Base-by-base conservation (phyloP, 2,797 vertebrate genomes). In the Fistularia tabacaria region DNA sequence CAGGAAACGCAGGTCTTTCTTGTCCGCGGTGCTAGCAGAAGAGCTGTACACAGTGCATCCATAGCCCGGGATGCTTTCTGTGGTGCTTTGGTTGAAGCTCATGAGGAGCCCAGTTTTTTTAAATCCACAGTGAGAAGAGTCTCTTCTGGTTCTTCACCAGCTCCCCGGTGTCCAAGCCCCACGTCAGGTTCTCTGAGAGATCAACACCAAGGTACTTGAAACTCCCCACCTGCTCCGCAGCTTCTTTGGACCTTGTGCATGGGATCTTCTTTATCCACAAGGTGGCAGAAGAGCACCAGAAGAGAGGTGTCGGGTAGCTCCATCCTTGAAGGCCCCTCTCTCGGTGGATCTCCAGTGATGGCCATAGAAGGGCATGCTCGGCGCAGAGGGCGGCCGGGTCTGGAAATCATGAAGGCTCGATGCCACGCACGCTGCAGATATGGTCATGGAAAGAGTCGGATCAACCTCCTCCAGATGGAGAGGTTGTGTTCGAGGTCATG, bases 351-450 rank as follows among this genome's bases (percentile, higher is more conserved):
- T 64, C 40, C 45, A 39, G 10, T 50, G 10, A 74, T 78, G 46
- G 36, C 79, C 82, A 71, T 78, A 83, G 61, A 83, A 72, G 81
- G 79, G 45, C 63, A 79, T 63, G 51, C 36, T 65, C 25, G 54
- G 38, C 62, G 65, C 59, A 52, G 46, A 61, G 25, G 62, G 62
- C 62, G 62, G 54, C 52, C 54, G 49, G 43, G 25, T 39, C 56
- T 53, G 25, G 46, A 74, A 69, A 59, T n/a, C 54, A 55, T 51
- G 39, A 51, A 58, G 49, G 57, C 54, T 48, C 51, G 67, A 62
- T 36, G 52, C 70, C 57, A 51, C 57, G 57, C 38, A 44, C n/a
- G 12, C 9, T 66, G 77, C 60, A 50, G 49, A 60, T 65, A 60
- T 61, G 57, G 63, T 60, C 41, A 51, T 1, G 51, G n/a, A 67